Conservation (phyloP, 2,113 vertebrate species). For the Meriones unguiculatus region DNA sequence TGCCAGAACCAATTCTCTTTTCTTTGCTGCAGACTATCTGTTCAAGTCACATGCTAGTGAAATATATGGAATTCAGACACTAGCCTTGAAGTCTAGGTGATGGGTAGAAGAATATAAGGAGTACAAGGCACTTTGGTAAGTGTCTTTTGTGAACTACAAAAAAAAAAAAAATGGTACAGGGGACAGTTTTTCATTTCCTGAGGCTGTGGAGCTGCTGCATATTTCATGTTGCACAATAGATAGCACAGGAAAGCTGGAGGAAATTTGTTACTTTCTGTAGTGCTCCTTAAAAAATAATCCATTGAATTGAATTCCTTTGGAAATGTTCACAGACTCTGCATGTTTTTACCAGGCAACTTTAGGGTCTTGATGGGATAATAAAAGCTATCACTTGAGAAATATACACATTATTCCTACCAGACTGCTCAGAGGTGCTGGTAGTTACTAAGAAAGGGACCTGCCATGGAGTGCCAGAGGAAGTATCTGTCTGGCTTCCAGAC, state of each 20-base stretch:
- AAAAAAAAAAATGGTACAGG: conserved; percentile 59
- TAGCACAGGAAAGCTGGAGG: conserved; percentile 42
- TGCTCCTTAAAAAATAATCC: conserved; percentile 58
- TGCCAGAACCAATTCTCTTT: neutral
- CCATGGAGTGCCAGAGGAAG: neutral
- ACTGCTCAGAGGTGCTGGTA: conserved; percentile 22
- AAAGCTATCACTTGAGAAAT: conserved; percentile 69
- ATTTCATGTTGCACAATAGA: conserved; percentile 62
- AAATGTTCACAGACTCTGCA: conserved; percentile 54
- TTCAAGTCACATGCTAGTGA: neutral
- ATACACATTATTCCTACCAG: conserved; percentile 37
- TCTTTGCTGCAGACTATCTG: neutral
- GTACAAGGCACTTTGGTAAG: conserved; percentile 26
- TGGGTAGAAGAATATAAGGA: neutral
- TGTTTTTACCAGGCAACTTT: conserved; percentile 62
- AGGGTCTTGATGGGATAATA: conserved; percentile 68
- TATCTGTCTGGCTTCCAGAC: conserved; percentile 30
- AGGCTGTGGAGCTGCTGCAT: conserved; percentile 56
- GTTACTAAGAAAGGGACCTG: neutral
- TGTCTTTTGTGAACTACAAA: conserved; percentile 41
- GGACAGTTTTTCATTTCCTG: conserved; percentile 3
- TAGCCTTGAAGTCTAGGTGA: neutral
- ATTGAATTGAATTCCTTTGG: conserved; percentile 53
- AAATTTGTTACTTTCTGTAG: conserved; percentile 61
- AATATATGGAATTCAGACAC: neutral